Evolutionary conservation across 2,797 vertebrate genomes (phyloP), one percentile per base, ranked within the genome.

Genomic region (Micropoecilia bifurca): DNA sequence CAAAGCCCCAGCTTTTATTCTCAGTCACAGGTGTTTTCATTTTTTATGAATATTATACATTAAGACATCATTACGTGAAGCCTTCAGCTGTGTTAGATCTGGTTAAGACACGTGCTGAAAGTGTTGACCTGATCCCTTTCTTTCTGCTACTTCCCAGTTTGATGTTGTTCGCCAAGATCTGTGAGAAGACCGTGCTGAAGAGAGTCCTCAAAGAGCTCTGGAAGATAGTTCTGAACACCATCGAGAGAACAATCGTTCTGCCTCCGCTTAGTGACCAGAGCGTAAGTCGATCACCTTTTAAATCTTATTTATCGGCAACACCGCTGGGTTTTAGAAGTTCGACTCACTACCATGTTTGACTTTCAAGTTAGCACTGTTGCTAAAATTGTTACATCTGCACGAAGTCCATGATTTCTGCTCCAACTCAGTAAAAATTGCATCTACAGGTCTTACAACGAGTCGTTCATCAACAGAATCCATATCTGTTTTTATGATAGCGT

Each of bases 141-240:
- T 53, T 53, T 9, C 48, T 87, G 41, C 74, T 6, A 3, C 59
- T 89, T 83, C 83, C 36, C 95, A 99, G 99, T 85, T 96, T 99
- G 94, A 99, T 97, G 74, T 90, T 98, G 75, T 98, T 99, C 74
- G 98, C 98, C 39, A 99, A 99, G 95, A 99, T 99, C 89, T 99
- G 99, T 87, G 99, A 99, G 96, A 99, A 99, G 94, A 99, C 99
- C 0, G 99, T 99, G 43, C 93, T 99, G 85, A 99, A 99, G 88
- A 95, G 99, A 59, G 95, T 99, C 85, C 94, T 99, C 89, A 99
- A 99, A 90, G 98, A 99, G 89, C 95, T 99, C 0, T 99, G 99
- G 99, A 99, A 99, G 87, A 95, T 99, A 4, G 98, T 99, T 69
- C 93, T 99, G 86, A 99, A 98, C 92, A 98, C 96, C 92, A 97